Evolutionary conservation across 2,113 vertebrate genomes (phyloP).

Genomic region (Podocnemis expansa): DNA sequence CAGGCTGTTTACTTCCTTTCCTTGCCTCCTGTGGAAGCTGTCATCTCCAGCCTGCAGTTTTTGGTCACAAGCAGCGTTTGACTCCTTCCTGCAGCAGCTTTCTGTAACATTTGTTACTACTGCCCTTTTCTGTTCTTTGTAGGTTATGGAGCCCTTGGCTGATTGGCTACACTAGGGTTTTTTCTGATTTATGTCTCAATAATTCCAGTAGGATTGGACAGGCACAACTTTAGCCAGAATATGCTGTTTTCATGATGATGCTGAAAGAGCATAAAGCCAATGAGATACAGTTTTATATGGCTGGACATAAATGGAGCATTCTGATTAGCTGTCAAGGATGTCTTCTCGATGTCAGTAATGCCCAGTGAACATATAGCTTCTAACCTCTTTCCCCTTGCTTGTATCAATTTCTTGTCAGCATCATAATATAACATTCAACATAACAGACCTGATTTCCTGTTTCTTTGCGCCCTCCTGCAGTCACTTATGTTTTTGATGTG

Average conservation of each 20-base stretch:
- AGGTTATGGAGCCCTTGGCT: background rate
- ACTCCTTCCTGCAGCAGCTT: background rate
- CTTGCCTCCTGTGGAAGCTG: background rate
- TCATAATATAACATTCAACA: background rate
- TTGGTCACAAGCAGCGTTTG: background rate
- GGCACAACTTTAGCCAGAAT: background rate
- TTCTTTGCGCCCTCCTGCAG: background rate
- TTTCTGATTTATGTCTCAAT: background rate
- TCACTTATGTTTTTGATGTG: background rate
- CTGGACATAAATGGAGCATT: background rate
- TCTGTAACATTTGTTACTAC: background rate
- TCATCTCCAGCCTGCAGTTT: background rate
- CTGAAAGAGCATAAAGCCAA: background rate
- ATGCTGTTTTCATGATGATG: conserved; percentile 3
- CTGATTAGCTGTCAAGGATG: background rate
- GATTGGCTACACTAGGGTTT: background rate
- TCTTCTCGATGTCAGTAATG: accelerated
- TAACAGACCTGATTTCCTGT: background rate
- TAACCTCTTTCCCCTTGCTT: background rate
- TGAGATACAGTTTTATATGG: conserved; percentile 5
- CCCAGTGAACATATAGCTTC: background rate
- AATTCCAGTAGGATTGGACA: background rate
- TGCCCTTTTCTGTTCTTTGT: background rate
- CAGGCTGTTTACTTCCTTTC: background rate
- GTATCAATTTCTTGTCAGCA: background rate